These are phyloP conservation scores for Eubasilissa regina DNA, from an alignment of 1,140 invertebrate genomes.

Conservation along the genomic window DNA sequence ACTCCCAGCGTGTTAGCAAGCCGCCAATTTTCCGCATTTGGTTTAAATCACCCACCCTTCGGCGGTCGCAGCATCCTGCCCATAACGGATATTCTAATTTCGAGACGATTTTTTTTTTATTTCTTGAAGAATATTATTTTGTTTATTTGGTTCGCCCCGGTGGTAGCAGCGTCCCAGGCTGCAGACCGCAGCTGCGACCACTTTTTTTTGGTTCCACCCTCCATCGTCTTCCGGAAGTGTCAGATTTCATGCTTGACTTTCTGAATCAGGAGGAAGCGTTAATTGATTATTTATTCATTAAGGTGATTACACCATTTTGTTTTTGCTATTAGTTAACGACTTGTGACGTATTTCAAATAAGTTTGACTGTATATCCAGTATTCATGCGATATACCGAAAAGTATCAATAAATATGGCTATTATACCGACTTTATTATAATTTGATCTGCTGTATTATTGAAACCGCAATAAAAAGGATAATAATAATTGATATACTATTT, in stretches of 20 bases:
- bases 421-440: no score
- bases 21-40: slow-evolving; percentile 34
- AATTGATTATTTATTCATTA: no score
- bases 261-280: not conserved
- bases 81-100: slow-evolving; percentile 36
- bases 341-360: no score
- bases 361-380: no score
- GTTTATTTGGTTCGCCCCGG: slow-evolving; percentile 22
- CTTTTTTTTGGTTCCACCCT: slow-evolving; percentile 19
- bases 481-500: no score
- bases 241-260: slow-evolving; percentile 8
- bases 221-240: slow-evolving; percentile 25
- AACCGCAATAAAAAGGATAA: no score
- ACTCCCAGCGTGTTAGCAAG: not conserved
- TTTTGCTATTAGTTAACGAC: no score
- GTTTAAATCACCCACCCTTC: slow-evolving; percentile 30
- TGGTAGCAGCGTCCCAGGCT: slow-evolving; percentile 4
- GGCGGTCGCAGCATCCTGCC: slow-evolving; percentile 18
- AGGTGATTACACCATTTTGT: no score
- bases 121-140: slow-evolving; percentile 28
- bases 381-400: no score
- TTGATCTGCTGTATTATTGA: no score
- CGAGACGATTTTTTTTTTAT: not conserved
- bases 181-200: slow-evolving; percentile 5
- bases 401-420: no score